phyloP scores from a whole-genome alignment of 2,797 vertebrate species.

The Alosa sapidissima region DNA sequence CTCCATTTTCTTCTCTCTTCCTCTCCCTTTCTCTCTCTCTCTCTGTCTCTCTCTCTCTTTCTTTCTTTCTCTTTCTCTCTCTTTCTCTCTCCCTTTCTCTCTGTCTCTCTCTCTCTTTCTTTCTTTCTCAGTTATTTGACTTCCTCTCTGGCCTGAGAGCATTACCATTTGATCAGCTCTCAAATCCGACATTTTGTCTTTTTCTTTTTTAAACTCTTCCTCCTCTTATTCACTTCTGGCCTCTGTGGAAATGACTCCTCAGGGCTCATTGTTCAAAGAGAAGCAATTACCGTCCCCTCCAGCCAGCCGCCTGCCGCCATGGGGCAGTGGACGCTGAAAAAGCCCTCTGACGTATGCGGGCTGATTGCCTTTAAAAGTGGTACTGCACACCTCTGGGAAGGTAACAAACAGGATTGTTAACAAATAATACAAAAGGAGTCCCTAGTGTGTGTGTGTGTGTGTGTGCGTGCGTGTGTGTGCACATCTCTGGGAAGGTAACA shows the following conservation, averaged over 20 bases:
- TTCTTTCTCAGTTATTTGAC: neutral
- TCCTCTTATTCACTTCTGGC: neutral
- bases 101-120: neutral
- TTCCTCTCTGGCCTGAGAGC: neutral
- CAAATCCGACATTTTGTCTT: neutral
- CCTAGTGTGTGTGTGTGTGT: no score
- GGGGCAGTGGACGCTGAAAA: neutral
- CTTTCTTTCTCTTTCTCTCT: neutral
- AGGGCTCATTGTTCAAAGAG: neutral
- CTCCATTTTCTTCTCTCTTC: no score
- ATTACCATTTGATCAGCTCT: neutral
- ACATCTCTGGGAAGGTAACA: no score
- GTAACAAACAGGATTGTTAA: no score
- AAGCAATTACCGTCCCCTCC: neutral
- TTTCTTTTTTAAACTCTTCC: neutral
- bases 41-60: neutral
- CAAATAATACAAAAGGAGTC: no score
- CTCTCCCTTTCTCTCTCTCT: no score
- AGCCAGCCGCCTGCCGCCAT: neutral
- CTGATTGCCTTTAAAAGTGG: neutral
- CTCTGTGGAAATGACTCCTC: neutral
- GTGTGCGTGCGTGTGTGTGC: no score
- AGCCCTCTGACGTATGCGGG: neutral
- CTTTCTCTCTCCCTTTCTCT: no score
- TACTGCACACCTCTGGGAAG: neutral